Evolutionary conservation across 1,140 invertebrate species (phyloP), one percentile per base, ranked within the genome.

Genomic region (Apis mellifera): DNA sequence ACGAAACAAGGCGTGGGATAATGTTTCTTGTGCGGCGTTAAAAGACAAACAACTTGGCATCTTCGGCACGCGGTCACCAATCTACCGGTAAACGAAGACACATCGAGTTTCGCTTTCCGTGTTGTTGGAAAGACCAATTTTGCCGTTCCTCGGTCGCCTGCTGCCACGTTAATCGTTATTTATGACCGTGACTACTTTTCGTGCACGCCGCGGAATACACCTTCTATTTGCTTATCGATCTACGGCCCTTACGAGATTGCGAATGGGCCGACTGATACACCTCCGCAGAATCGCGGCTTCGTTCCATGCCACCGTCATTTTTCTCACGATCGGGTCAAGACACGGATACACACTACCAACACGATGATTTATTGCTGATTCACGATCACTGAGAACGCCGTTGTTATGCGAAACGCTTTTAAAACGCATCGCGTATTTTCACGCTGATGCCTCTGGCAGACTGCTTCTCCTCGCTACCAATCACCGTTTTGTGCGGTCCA

Each of bases 121-220:
- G 80, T 78, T 57, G 75, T 42, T 84, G 84, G 87, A 86, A 89
- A 83, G 87, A 86, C 84, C 87, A 89, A 88, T 89, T 88, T 89
- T 75, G 73, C 72, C 70, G 87, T 76, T 88, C 77, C 86, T 89
- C 75, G 87, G 66, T 76, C 75, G 82, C 77, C 78, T 73, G 85
- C 72, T 86, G 87, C 87, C 78, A 84, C 84, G 84, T 78, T 89
- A 88, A 88, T 88, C 87, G 84, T 88, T 89, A 89, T 88, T 89
- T 89, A 88, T 76, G 82, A 81, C 72, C 65, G 50, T 52, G 66
- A 50, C 70, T 84, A 84, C 50, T 66, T 72, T 52, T 62, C 60
- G 60, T 57, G 66, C 19, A n/a, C 65, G 42, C 54, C n/a, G 62
- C 64, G 70, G 32, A 19, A 23, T n/a, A 42, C n/a, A 42, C 54